Conservation (phyloP, 2,113 vertebrate genomes). For the Ciconia maguari region DNA sequence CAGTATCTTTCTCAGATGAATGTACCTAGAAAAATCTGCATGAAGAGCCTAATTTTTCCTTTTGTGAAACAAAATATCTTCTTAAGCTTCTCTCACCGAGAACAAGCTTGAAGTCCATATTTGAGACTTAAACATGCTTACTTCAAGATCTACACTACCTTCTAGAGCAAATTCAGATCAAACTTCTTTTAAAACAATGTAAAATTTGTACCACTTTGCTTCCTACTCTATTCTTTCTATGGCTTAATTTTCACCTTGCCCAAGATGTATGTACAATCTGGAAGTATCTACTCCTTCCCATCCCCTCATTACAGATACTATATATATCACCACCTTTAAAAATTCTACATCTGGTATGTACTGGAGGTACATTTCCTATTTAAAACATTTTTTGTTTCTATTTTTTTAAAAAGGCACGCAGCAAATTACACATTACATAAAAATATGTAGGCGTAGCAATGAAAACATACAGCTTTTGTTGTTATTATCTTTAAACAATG, state of each 20-base stretch:
- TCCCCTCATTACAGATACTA: not conserved
- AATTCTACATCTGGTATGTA: not conserved
- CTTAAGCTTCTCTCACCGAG: not conserved
- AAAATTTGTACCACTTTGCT: not conserved
- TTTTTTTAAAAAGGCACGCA: not conserved
- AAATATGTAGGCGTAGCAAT: not conserved
- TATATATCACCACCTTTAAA: not conserved
- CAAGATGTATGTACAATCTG: not conserved
- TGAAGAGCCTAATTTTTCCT: not conserved
- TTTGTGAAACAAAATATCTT: not conserved
- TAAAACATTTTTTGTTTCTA: not conserved
- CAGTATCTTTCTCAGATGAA: not conserved
- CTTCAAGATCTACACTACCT: not conserved
- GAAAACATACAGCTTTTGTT: not conserved
- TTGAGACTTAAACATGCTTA: not conserved
- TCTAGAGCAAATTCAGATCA: not conserved
- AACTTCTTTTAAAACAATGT: not conserved
- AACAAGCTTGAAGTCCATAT: not conserved
- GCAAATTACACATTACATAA: not conserved
- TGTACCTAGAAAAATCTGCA: not conserved
- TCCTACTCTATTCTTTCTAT: not conserved
- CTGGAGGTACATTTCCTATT: not conserved
- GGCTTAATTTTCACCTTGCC: not conserved
- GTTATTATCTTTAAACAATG: not conserved
- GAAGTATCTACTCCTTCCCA: not conserved